phyloP scores from a whole-genome alignment of 2,113 vertebrate species.

The Halichoerus grypus region DNA sequence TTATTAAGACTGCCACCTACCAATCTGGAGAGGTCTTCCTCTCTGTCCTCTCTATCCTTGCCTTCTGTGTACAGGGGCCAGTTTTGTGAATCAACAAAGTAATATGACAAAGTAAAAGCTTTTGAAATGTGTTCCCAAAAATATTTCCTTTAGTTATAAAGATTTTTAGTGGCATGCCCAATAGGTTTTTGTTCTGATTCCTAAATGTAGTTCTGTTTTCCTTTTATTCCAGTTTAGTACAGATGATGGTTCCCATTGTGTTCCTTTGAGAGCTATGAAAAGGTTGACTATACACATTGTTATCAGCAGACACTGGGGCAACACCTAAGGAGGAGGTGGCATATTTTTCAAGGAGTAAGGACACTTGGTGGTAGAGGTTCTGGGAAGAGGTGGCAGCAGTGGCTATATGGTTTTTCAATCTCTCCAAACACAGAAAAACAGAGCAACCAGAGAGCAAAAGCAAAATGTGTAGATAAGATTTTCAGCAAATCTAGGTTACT shows the following conservation, averaged over 20 bases:
- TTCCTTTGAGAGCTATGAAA: slow-evolving; percentile 20
- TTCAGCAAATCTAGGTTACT: background rate
- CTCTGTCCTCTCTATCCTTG: background rate
- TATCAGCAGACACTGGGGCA: background rate
- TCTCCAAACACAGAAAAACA: slow-evolving; percentile 41
- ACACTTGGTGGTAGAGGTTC: background rate
- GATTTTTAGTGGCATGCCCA: background rate
- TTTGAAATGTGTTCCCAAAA: background rate
- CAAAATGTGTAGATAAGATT: background rate
- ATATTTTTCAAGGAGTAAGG: slow-evolving; percentile 1
- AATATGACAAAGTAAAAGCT: background rate
- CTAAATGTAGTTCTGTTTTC: background rate
- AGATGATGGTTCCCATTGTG: background rate
- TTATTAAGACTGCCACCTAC: background rate
- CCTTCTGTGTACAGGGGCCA: background rate
- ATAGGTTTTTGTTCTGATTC: background rate
- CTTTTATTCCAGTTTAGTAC: background rate
- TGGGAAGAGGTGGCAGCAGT: background rate
- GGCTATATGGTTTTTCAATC: background rate
- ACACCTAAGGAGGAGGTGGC: background rate
- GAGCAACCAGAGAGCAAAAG: background rate
- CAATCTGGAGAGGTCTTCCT: background rate
- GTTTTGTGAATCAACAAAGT: background rate
- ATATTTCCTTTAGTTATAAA: slow-evolving; percentile 3
- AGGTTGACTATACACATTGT: background rate